Evolutionary conservation across 2,888 invertebrate genomes (phyloP), one percentile per base, ranked within the genome.

Genomic region (Elysia crispata): DNA sequence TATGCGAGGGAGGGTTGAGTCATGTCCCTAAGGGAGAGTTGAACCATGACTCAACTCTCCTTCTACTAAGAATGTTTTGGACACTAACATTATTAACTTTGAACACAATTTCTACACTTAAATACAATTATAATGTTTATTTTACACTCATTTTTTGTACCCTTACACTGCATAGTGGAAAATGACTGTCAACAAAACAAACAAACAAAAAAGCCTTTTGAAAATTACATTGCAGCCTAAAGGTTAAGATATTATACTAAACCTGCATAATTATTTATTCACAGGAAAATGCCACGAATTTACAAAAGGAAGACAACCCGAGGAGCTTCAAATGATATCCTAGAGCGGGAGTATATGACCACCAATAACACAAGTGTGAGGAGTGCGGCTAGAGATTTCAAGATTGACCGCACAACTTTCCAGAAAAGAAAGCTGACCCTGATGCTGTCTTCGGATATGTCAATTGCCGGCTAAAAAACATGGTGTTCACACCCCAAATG

Each of bases 281-380:
- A 41, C 80, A 87, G 87, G 86, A 87, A 75, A 87, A 87, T 77
- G 87, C 87, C 76, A 76, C 49, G 41, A 87, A 86, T 28, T 86
- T 87, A 31, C 86, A 88, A 74, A 83, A 83, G 60, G 84, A 86
- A 31, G 83, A 85, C 60, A 86, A 87, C 69, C 83, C 87, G 8
- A 69, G 77, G n/a, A 86, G 86, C 67, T 86, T 86, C 83, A 87
- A 83, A 86, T 87, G 85, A 79, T 82, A 77, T 30, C 1, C 31
- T 54, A 49, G 62, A 30, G n/a, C 13, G 76, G 20, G 41, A 30
- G 18, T n/a, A 62, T 49, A 30, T 18, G n/a, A 64, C 41, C 23
- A 20, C 28, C 6, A 64, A 62, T 60, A 1, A 64, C 25, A 20
- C 70, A 41, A 31, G 70, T 33, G 13, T 70, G 25, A 30, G 70